These are phyloP conservation scores for Idaea biselata DNA, from an alignment of 2,888 invertebrate species.

Conservation along the genomic window DNA sequence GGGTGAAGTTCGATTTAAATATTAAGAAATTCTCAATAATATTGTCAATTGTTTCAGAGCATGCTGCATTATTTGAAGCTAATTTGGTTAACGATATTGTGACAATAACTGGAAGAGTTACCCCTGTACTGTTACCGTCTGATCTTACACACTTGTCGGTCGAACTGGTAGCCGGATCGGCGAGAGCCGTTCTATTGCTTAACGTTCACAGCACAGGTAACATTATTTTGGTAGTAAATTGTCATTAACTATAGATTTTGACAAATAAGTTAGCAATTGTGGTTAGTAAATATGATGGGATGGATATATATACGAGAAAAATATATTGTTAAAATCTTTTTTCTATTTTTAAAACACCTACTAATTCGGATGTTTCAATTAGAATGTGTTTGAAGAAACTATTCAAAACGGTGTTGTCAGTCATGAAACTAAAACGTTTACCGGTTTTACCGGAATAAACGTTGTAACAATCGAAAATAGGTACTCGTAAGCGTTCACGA, in stretches of 20 bases:
- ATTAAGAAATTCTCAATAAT: background rate
- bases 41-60: constrained; percentile 30
- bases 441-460: constrained; percentile 36
- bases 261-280: no score
- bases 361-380: constrained; percentile 12
- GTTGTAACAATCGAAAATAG: no score
- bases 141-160: constrained; percentile 42
- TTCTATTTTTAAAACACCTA: constrained; percentile 6
- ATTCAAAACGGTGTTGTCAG: constrained; percentile 24
- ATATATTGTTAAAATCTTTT: no score
- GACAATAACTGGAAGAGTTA: constrained; percentile 29
- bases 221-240: background rate
- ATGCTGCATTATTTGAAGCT: constrained; percentile 41
- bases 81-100: constrained; percentile 36
- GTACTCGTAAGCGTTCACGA: no score
- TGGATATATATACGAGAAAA: no score
- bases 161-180: constrained; percentile 46
- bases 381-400: no score
- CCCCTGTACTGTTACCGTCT: constrained; percentile 35
- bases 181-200: constrained; percentile 48
- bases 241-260: no score
- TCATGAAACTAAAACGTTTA: constrained; percentile 50
- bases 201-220: constrained; percentile 28
- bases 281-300: no score
- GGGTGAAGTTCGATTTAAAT: constrained; percentile 18